Conservation (phyloP, 2,113 vertebrate species). For the Rattus rattus region DNA sequence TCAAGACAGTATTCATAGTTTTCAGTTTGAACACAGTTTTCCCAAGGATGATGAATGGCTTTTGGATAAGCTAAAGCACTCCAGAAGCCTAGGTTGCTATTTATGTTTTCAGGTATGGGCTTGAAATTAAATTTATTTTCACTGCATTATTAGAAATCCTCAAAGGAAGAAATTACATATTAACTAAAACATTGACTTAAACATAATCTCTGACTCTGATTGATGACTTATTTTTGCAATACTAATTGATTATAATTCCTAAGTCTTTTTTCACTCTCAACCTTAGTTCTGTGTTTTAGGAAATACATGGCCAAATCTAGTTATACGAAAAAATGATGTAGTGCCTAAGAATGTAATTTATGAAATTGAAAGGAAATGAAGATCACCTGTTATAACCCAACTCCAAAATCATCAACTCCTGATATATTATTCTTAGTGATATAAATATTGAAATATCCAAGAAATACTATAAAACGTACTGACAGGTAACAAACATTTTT, state of each 20-base stretch:
- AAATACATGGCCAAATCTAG: neutral
- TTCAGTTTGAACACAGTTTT: conserved; percentile 26
- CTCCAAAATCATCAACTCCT: neutral
- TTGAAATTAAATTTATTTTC: conserved; percentile 16
- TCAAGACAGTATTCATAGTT: conserved; percentile 24
- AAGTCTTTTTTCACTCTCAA: neutral
- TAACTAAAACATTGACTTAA: neutral
- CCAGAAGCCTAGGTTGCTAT: neutral
- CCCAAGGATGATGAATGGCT: neutral
- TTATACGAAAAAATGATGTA: neutral
- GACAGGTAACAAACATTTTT: neutral
- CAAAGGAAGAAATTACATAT: conserved; percentile 1
- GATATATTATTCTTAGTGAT: conserved; percentile 27
- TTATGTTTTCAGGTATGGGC: neutral
- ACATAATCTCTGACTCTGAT: conserved; percentile 1
- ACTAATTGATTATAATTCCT: conserved; percentile 51
- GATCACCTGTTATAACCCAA: neutral
- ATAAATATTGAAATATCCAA: neutral
- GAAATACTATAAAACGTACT: neutral
- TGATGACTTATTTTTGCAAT: conserved; percentile 1
- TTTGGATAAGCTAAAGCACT: neutral
- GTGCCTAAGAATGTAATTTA: neutral
- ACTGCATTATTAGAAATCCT: conserved; percentile 11
- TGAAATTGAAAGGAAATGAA: neutral
- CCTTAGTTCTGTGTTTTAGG: neutral